phyloP scores from a whole-genome alignment of 92 coral and sea anemone genomes.

The Porites divaricata region DNA sequence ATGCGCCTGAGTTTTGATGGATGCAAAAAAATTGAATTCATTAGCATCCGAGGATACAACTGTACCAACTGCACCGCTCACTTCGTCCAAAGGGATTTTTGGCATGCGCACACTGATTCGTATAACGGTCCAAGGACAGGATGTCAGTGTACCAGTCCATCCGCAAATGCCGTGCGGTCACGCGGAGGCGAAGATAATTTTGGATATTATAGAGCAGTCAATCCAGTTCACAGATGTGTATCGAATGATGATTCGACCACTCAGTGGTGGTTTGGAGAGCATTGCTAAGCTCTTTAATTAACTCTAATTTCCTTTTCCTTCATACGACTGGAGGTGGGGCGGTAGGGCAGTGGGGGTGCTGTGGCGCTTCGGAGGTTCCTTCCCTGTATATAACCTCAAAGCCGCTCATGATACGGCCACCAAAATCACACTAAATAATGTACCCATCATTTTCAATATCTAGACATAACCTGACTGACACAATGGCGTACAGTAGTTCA shows the following conservation, averaged over 20 bases:
- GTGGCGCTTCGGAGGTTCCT: background rate
- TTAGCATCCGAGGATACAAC: conserved; percentile 35
- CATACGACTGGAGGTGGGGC: background rate
- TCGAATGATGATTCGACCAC: conserved; percentile 33
- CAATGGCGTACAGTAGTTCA: too few relatives aligned
- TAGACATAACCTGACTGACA: too few relatives aligned
- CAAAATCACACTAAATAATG: too few relatives aligned
- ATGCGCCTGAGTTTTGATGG: background rate
- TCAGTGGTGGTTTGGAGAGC: conserved; percentile 58
- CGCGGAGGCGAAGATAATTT: conserved; percentile 39
- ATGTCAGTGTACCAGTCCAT: background rate
- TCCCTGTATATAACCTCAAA: too few relatives aligned
- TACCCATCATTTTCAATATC: too few relatives aligned
- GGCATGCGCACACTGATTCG: conserved; percentile 31
- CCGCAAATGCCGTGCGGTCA: background rate
- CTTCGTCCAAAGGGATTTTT: background rate
- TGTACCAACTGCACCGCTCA: conserved; percentile 33
- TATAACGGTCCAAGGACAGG: background rate
- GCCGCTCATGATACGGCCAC: too few relatives aligned
- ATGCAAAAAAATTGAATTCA: conserved; percentile 34
- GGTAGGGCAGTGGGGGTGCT: conserved; percentile 48
- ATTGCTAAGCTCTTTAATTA: background rate
- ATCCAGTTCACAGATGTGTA: conserved; percentile 36
- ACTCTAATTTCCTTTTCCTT: background rate
- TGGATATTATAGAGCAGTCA: conserved; percentile 12